Evolutionary conservation across 1,140 invertebrate species (phyloP).

Genomic region (Aphaenogaster rudis): DNA sequence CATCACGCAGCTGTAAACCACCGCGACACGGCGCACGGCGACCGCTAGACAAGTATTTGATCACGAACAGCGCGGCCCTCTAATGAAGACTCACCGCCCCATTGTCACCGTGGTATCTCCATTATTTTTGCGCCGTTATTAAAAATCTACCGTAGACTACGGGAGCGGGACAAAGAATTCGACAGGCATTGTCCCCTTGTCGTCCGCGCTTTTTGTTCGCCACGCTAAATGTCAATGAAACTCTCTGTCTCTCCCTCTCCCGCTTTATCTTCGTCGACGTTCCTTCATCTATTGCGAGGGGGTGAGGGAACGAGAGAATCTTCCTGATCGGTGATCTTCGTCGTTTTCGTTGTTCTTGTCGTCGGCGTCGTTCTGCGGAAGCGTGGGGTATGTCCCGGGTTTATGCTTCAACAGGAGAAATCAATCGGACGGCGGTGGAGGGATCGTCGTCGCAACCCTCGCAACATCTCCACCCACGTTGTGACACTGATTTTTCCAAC

Average conservation of each 20-base stretch:
- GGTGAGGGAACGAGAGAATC: constrained; percentile 3
- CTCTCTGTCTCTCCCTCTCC: constrained; percentile 43
- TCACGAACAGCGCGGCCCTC: constrained; percentile 73
- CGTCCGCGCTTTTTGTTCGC: constrained; percentile 78
- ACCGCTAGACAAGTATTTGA: constrained; percentile 79
- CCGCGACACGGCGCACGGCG: constrained; percentile 38
- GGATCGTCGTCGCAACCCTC: constrained; percentile 39
- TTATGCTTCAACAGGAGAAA: constrained; percentile 64
- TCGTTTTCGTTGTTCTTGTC: constrained; percentile 54
- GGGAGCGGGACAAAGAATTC: constrained; percentile 80
- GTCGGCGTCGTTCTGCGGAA: constrained; percentile 42
- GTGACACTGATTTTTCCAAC: constrained; percentile 69
- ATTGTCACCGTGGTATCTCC: constrained; percentile 77
- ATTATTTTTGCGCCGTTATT: constrained; percentile 84
- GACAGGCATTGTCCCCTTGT: constrained; percentile 81
- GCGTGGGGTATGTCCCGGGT: constrained; percentile 11
- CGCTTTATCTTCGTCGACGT: constrained; percentile 20
- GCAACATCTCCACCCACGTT: constrained; percentile 4
- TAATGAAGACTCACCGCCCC: constrained; percentile 79
- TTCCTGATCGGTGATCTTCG: constrained; percentile 56
- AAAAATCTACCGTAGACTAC: constrained; percentile 78
- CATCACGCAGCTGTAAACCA: constrained; percentile 50
- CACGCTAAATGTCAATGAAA: constrained; percentile 81
- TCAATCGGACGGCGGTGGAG: constrained; percentile 62
- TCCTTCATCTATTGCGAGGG: constrained; percentile 9